These are phyloP conservation scores for Champsocephalus gunnari DNA, from an alignment of 2,797 vertebrate genomes.

Conservation along the genomic window DNA sequence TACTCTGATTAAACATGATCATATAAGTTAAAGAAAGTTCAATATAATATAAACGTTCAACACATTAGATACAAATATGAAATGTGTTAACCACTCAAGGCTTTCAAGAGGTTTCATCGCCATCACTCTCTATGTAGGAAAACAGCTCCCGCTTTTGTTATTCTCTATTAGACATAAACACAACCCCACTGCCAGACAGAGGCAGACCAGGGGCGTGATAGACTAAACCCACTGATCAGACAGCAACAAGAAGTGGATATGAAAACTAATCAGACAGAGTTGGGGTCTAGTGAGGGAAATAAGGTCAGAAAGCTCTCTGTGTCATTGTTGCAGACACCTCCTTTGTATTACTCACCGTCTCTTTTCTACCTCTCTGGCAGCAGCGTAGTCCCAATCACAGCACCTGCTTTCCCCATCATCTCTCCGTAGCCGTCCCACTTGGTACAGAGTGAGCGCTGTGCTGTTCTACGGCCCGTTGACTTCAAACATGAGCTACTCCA, in stretches of 20 bases:
- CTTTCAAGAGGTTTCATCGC: background rate
- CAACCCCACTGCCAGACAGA: conserved; percentile 23
- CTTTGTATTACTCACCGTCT: conserved; percentile 25
- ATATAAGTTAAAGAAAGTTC: background rate
- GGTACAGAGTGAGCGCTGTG: conserved; percentile 65
- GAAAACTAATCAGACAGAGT: conserved; percentile 57
- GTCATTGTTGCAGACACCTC: conserved; percentile 24
- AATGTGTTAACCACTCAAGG: background rate
- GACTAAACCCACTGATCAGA: conserved; percentile 56
- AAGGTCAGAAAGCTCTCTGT: conserved; percentile 48
- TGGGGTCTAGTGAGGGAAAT: conserved; percentile 46
- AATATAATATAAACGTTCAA: background rate
- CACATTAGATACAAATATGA: background rate
- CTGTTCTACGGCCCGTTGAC: conserved; percentile 82
- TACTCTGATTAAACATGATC: background rate
- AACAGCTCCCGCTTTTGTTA: conserved; percentile 11
- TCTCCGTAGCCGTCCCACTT: conserved; percentile 60
- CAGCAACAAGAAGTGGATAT: conserved; percentile 53
- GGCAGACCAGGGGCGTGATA: conserved; percentile 28
- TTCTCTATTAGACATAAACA: conserved; percentile 43
- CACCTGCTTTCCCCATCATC: conserved; percentile 85
- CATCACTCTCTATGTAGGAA: background rate
- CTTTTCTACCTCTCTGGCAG: conserved; percentile 55
- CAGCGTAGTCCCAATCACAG: conserved; percentile 54
- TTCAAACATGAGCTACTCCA: conserved; percentile 87